Conservation (phyloP, 92 coral and sea anemone species). For the Montipora capitata region DNA sequence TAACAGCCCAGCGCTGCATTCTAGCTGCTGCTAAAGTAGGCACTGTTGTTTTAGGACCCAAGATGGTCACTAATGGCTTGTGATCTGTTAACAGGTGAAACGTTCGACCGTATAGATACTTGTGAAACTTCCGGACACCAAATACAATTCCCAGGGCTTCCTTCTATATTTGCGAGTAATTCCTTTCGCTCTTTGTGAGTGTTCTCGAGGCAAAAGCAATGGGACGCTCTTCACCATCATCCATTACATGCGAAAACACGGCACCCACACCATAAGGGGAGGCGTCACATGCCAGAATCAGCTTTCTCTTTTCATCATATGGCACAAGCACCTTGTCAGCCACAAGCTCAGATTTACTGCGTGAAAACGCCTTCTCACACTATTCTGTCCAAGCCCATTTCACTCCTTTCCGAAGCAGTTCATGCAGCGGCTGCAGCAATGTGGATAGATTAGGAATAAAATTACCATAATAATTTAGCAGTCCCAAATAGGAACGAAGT, state of each 20-base stretch:
- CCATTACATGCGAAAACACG: no score
- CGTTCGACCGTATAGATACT: constrained; percentile 48
- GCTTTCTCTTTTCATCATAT: constrained; percentile 54
- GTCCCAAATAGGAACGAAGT: constrained; percentile 70
- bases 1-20: constrained; percentile 67
- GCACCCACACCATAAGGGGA: constrained; percentile 8
- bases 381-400: constrained; percentile 60
- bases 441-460: constrained; percentile 59
- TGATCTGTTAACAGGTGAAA: constrained; percentile 59
- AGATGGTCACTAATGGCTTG: constrained; percentile 64
- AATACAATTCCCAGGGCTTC: constrained; percentile 58
- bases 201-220: constrained; percentile 77
- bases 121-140: constrained; percentile 61
- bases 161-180: constrained; percentile 69
- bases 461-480: constrained; percentile 70
- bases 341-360: constrained; percentile 48
- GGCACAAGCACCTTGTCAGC: constrained; percentile 53
- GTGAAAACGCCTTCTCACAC: constrained; percentile 54
- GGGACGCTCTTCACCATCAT: constrained; percentile 35
- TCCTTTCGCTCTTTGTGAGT: constrained; percentile 52
- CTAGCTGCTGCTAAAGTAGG: constrained; percentile 68
- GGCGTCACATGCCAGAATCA: constrained; percentile 72
- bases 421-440: constrained; percentile 60
- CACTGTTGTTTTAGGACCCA: constrained; percentile 66
- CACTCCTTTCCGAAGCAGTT: constrained; percentile 44